phyloP scores from a whole-genome alignment of 2,797 vertebrate species.

The Anguilla marmorata region DNA sequence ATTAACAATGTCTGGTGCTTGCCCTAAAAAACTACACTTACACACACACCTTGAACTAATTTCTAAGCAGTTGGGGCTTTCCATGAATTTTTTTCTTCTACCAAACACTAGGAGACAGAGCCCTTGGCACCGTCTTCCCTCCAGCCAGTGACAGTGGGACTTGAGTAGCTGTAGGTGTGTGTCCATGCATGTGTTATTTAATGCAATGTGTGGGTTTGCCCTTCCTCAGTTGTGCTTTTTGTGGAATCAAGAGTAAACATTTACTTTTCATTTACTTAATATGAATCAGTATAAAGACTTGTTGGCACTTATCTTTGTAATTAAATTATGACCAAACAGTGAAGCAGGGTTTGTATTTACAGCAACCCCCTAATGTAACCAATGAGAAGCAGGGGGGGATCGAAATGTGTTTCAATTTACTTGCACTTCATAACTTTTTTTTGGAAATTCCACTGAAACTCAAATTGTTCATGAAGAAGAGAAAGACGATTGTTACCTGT shows the following conservation, averaged over 20 bases:
- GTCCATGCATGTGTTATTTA: conserved; percentile 34
- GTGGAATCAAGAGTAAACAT: background rate
- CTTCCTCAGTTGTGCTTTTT: background rate
- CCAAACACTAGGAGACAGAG: conserved; percentile 37
- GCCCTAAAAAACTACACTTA: background rate
- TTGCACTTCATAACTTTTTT: background rate
- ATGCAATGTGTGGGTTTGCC: conserved; percentile 30
- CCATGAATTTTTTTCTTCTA: conserved; percentile 37
- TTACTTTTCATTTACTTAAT: conserved; percentile 6
- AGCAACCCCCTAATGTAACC: background rate
- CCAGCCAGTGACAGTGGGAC: conserved; percentile 33
- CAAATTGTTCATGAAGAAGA: background rate
- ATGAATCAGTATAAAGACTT: background rate
- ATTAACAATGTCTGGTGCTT: background rate
- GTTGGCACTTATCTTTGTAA: background rate
- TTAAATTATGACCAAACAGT: background rate
- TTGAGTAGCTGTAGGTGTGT: conserved; percentile 36
- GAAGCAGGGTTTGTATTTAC: background rate
- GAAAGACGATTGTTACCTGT: background rate
- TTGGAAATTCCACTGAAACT: background rate
- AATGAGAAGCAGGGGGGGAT: background rate
- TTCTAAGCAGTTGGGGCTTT: conserved; percentile 11
- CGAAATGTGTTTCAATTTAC: background rate
- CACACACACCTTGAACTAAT: background rate
- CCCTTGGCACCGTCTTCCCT: conserved; percentile 29